Percentiles rank a stretch among this genome's conserved stretches.
These are phyloP conservation scores for Peromyscus aztecus DNA, from an alignment of 2,797 vertebrate genomes.

Conservation along the genomic window DNA sequence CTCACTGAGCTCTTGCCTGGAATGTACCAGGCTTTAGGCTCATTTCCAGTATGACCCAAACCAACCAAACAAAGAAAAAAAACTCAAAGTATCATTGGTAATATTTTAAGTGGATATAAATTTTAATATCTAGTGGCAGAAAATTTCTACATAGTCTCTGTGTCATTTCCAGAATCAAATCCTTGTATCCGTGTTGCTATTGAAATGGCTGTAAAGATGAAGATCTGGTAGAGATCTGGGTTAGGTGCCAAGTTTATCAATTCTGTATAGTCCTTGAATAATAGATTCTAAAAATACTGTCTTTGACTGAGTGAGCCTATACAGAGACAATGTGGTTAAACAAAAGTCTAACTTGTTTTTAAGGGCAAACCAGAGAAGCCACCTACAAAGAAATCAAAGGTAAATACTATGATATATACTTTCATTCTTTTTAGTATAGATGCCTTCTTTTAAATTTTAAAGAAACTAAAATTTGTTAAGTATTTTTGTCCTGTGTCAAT, in stretches of 20 bases:
- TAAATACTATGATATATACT: conserved; percentile 66
- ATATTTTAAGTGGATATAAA: neutral
- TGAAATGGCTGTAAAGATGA: neutral
- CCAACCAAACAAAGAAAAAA: no score
- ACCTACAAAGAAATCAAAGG: conserved; percentile 81
- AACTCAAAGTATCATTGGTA: neutral
- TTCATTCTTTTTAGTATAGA: neutral
- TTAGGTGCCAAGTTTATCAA: neutral
- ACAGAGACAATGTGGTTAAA: conserved; percentile 8
- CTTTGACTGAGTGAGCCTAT: neutral
- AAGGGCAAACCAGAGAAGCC: conserved; percentile 85
- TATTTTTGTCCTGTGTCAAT: neutral
- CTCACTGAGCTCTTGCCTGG: neutral
- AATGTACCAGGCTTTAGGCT: neutral
- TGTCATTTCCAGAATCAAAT: conserved; percentile 1
- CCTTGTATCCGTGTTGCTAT: neutral
- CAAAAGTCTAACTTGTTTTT: conserved; percentile 55
- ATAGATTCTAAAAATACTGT: neutral
- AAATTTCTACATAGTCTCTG: neutral
- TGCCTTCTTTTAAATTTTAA: conserved; percentile 29
- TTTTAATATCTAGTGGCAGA: neutral
- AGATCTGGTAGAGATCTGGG: neutral
- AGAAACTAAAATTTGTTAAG: conserved; percentile 5
- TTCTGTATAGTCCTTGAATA: neutral
- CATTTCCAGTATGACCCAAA: neutral